A percentile compares a stretch with the other conserved stretches of the same genome.
These are phyloP conservation scores for Gallirallus australis DNA, from an alignment of 2,797 vertebrate species.

Conservation along the genomic window DNA sequence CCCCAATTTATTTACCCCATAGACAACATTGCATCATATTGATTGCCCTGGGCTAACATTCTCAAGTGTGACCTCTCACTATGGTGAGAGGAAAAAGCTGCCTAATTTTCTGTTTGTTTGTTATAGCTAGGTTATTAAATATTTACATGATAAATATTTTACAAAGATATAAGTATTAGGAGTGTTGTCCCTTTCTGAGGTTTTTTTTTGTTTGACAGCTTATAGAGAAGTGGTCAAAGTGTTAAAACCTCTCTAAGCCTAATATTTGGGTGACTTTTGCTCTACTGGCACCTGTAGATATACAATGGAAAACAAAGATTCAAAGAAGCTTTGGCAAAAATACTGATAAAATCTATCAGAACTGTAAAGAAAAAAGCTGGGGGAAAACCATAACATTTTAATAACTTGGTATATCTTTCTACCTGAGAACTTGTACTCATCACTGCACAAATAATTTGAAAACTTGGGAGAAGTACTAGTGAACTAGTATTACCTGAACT, in stretches of 20 bases:
- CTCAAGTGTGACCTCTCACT: neutral
- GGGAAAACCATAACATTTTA: neutral
- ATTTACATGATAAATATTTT: neutral
- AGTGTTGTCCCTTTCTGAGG: neutral
- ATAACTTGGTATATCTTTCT: conserved; percentile 31
- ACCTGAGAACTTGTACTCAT: conserved; percentile 14
- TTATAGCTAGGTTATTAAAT: neutral
- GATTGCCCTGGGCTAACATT: neutral
- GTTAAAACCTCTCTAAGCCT: neutral
- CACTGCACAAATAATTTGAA: conserved; percentile 29
- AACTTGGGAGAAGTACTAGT: neutral
- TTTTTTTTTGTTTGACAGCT: neutral
- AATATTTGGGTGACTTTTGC: neutral
- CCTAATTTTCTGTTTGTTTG: too few relatives aligned
- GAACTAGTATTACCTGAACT: conserved; percentile 58
- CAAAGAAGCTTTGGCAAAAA: neutral
- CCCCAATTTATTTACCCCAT: neutral
- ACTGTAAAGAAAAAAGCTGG: neutral
- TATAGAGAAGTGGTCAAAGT: neutral
- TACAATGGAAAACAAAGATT: neutral
- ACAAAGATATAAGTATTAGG: neutral
- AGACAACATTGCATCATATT: neutral
- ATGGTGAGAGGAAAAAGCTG: neutral
- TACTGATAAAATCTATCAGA: neutral
- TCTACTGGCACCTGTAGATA: neutral